Evolutionary conservation across 2,888 invertebrate species (phyloP).

Genomic region (Tenodera sinensis): DNA sequence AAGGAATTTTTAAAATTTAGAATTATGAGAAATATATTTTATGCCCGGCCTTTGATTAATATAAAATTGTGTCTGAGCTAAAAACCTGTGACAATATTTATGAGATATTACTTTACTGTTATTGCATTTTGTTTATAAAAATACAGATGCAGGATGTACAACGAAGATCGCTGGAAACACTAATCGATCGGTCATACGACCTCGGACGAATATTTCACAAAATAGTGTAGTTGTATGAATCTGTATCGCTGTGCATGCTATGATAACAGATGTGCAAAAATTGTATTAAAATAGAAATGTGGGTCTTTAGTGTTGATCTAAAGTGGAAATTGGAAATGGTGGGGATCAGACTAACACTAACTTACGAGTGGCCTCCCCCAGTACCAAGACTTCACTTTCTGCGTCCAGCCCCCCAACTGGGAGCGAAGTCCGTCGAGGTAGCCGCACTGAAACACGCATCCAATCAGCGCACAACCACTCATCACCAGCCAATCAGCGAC

Average conservation of each 20-base stretch:
- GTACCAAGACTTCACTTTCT: constrained; percentile 96
- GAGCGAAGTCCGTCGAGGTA: constrained; percentile 91
- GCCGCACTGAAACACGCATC: constrained; percentile 69
- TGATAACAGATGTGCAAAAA: background rate
- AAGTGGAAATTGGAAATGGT: background rate
- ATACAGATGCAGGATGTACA: too few relatives aligned
- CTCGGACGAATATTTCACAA: background rate
- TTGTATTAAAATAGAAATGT: background rate
- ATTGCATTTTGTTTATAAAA: too few relatives aligned
- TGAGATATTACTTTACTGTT: too few relatives aligned
- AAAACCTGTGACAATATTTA: too few relatives aligned
- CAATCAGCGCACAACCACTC: constrained; percentile 2
- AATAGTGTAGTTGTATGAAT: background rate
- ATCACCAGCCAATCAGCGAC: background rate
- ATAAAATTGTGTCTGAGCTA: too few relatives aligned
- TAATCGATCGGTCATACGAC: background rate
- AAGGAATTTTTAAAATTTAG: too few relatives aligned
- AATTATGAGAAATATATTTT: too few relatives aligned
- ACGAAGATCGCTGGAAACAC: background rate
- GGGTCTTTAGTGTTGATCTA: background rate
- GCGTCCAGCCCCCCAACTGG: constrained; percentile 93
- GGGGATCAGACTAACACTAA: constrained; percentile 45
- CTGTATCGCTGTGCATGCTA: constrained; percentile 6
- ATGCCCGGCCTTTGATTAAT: too few relatives aligned
- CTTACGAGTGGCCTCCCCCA: constrained; percentile 96